Percentiles rank a stretch among this genome's conserved stretches.
Evolutionary conservation across 2,797 vertebrate species (phyloP).

Genomic region (Aeoliscus strigatus): DNA sequence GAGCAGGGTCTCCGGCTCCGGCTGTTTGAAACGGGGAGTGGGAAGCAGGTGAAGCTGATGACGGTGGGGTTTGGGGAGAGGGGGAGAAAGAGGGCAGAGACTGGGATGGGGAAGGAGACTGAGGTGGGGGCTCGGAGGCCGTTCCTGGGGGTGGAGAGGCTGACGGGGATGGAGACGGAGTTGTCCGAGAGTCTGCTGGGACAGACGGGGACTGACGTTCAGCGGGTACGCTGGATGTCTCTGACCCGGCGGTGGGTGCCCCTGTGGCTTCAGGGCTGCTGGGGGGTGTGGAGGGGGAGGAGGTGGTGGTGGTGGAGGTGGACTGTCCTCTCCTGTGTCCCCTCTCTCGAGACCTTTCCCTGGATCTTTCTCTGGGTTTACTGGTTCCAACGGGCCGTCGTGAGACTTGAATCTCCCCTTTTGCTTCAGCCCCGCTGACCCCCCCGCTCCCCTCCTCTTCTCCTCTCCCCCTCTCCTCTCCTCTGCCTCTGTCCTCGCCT

Average conservation of each 20-base stretch:
- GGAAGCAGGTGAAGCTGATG: slow-evolving; percentile 14
- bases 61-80: slow-evolving; percentile 9
- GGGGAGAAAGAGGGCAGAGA: slow-evolving; percentile 17
- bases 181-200: slow-evolving; percentile 4
- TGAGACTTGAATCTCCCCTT: slow-evolving; percentile 72
- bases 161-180: slow-evolving; percentile 2
- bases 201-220: slow-evolving; percentile 15
- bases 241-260: slow-evolving; percentile 11
- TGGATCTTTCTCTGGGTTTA: slow-evolving; percentile 64
- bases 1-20: slow-evolving; percentile 13
- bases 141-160: not conserved
- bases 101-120: slow-evolving; percentile 1
- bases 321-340: slow-evolving; percentile 63
- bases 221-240: slow-evolving; percentile 18
- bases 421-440: slow-evolving; percentile 55
- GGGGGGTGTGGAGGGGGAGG: not conserved
- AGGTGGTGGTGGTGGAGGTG: slow-evolving; percentile 37
- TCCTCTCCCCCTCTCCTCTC: slow-evolving; percentile 46
- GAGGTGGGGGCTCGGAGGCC: not conserved
- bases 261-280: slow-evolving; percentile 27
- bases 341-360: slow-evolving; percentile 64
- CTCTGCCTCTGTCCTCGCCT: slow-evolving; percentile 52
- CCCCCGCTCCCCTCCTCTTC: slow-evolving; percentile 65
- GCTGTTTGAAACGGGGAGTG: slow-evolving; percentile 11
- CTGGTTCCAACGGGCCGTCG: slow-evolving; percentile 49